Evolutionary conservation across 2,797 vertebrate genomes (phyloP).

Genomic region (Microctenopoma stevenorrisi): DNA sequence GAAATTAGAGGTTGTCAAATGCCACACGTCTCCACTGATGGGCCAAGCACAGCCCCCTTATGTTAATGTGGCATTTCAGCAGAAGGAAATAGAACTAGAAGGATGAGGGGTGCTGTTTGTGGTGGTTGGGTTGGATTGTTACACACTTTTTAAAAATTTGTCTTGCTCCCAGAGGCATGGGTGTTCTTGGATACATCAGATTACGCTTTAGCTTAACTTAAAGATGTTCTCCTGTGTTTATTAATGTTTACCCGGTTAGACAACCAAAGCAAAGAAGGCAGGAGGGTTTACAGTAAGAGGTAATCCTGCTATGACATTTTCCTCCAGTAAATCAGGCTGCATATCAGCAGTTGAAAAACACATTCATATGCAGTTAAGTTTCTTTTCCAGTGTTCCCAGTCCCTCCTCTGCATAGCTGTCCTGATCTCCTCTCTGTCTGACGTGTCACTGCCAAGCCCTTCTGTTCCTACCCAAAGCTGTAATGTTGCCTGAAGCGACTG

Average conservation of each 20-base stretch:
- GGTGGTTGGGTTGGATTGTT: constrained; percentile 49
- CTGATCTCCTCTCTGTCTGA: constrained; percentile 14
- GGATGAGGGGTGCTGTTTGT: constrained; percentile 31
- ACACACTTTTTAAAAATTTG: constrained; percentile 29
- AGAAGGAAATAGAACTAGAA: constrained; percentile 70
- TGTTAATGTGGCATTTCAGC: constrained; percentile 86
- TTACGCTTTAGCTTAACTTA: background rate
- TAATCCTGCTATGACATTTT: background rate
- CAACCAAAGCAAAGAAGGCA: background rate
- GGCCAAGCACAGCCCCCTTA: constrained; percentile 75
- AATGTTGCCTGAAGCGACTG: constrained; percentile 24
- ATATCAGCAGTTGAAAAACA: background rate
- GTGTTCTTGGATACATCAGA: background rate
- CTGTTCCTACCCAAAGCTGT: constrained; percentile 5
- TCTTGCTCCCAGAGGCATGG: constrained; percentile 23
- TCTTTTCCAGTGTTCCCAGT: constrained; percentile 9
- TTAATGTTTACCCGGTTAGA: constrained; percentile 24
- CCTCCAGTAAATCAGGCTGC: constrained; percentile 5
- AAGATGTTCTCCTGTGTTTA: constrained; percentile 21
- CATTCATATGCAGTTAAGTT: constrained; percentile 7
- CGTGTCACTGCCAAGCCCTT: constrained; percentile 22
- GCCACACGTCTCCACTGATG: constrained; percentile 72
- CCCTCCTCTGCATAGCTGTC: background rate
- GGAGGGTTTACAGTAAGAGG: constrained; percentile 1
- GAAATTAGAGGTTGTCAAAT: constrained; percentile 84